Percentiles rank a stretch among this genome's conserved stretches.
Conservation (phyloP, 2,113 vertebrate species). For the Madoqua kirkii region DNA sequence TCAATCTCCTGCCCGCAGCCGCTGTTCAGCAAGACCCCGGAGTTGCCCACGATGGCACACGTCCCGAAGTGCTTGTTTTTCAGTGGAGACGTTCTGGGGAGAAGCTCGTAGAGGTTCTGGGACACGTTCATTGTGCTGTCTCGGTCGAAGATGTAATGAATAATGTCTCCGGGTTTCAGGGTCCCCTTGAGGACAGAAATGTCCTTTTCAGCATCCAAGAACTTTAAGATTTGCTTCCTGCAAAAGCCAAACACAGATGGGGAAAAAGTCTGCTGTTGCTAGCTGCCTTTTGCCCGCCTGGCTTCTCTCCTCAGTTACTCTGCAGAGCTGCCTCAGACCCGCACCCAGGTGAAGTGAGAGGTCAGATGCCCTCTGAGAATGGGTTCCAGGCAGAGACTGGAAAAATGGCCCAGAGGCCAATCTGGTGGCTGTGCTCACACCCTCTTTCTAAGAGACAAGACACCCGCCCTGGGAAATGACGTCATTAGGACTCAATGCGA, state of each 20-base stretch:
- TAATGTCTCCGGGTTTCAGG: slow-evolving; percentile 91
- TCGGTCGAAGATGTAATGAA: slow-evolving; percentile 96
- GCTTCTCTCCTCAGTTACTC: not conserved
- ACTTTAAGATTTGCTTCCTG: slow-evolving; percentile 94
- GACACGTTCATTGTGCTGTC: slow-evolving; percentile 97
- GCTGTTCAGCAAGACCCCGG: slow-evolving; percentile 93
- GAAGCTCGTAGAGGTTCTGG: slow-evolving; percentile 92
- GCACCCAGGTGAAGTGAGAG: not conserved
- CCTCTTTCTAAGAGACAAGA: not conserved
- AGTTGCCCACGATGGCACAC: slow-evolving; percentile 97
- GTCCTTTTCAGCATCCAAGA: slow-evolving; percentile 94
- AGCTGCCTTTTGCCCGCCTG: not conserved
- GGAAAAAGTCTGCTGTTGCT: not conserved
- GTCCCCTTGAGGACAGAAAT: slow-evolving; percentile 96
- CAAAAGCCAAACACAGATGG: slow-evolving; percentile 10
- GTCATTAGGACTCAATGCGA: not conserved
- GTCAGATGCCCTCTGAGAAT: not conserved
- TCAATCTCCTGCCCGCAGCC: slow-evolving; percentile 94
- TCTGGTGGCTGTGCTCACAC: not conserved
- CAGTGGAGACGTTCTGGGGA: slow-evolving; percentile 90
- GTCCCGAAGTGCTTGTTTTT: slow-evolving; percentile 91
- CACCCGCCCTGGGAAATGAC: not conserved
- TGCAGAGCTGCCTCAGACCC: not conserved
- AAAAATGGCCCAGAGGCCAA: not conserved
- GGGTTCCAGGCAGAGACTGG: not conserved